A percentile compares a stretch with the other conserved stretches of the same genome.
phyloP scores from a whole-genome alignment of 1,140 invertebrate genomes.

The Panagrolaimus sp. region DNA sequence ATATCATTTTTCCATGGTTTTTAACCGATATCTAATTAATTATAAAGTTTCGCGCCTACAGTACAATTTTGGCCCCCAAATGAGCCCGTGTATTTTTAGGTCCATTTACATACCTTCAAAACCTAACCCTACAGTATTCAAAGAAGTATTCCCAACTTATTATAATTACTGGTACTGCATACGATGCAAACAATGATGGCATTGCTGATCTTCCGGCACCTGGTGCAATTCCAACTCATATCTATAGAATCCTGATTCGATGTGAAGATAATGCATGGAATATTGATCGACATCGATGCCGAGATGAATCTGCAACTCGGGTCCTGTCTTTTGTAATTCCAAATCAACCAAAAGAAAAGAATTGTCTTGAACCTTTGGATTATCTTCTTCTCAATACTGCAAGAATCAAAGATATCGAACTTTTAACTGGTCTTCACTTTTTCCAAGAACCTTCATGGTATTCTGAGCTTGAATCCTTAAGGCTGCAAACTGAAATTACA shows the following conservation, averaged over 20 bases:
- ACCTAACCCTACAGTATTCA: slow-evolving; percentile 36
- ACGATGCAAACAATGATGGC: slow-evolving; percentile 36
- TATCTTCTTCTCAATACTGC: slow-evolving; percentile 41
- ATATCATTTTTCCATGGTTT: too few species aligned
- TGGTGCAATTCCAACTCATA: slow-evolving; percentile 31
- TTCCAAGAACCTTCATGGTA: slow-evolving; percentile 20
- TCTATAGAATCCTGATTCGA: slow-evolving; percentile 42
- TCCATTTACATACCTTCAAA: slow-evolving; percentile 36
- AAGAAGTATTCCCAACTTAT: slow-evolving; percentile 32
- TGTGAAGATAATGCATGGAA: slow-evolving; percentile 38
- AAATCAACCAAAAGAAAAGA: slow-evolving; percentile 30
- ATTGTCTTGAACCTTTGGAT: slow-evolving; percentile 40
- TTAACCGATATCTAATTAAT: too few species aligned
- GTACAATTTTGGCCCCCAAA: slow-evolving; percentile 20
- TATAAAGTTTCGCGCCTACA: slow-evolving; percentile 27
- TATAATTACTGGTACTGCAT: slow-evolving; percentile 37
- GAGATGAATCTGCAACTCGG: slow-evolving; percentile 26
- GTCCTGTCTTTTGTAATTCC: slow-evolving; percentile 42
- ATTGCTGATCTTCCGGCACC: slow-evolving; percentile 30
- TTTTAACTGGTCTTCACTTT: slow-evolving; percentile 35
- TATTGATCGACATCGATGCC: slow-evolving; percentile 34
- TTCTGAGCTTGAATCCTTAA: background rate
- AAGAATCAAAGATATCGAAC: slow-evolving; percentile 42
- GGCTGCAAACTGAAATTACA: background rate
- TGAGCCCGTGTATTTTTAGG: slow-evolving; percentile 24